Base-by-base conservation (phyloP, 2,113 vertebrate genomes). In the Pitta sordida region DNA sequence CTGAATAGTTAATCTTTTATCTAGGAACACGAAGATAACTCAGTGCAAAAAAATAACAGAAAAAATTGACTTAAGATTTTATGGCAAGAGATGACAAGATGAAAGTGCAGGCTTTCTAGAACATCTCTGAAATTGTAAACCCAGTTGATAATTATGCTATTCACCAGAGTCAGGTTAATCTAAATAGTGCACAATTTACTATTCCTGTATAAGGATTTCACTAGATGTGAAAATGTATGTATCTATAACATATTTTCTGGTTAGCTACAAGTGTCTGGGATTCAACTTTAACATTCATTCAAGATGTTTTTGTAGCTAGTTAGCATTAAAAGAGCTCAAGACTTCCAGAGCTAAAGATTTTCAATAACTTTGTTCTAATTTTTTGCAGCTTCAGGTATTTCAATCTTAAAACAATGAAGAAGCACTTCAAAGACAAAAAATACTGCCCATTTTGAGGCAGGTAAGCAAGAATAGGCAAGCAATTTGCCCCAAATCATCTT, bases 1-100 rank as follows among this genome's bases (percentile, higher is more conserved):
- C 58, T 78, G n/a, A 89, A 85, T 37, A 87, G 43, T 39, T 94
- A 74, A 37, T 85, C 49, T 94, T 94, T 85, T 88, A 51, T 64
- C 84, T 59, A 70, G 78, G 87, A 79, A 63, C 34, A 81, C 74
- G 78, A 76, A 49, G 34, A 78, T n/a, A 69, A 29, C n/a, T 75
- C 37, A 10, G 44, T 70, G 59, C 43, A 78, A 90, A 76, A 82
- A 92, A 70, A 30, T 15, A 83, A 36, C 56, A 94, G 67, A 91
- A 84, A 91, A 73, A 34, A 51, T 79, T 49, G 43, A 55, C 60
- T 90, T 93, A 51, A 88, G 91, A 82, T 77, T 70, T 78, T 63
- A 58, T 7, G 27, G 49, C 30, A 77, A 46, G 48, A 83, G 22
- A 53, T 3, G 6, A 63, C 34, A 63, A 32, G 43, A 48, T 48